A percentile compares a stretch with the other conserved stretches of the same genome.
Evolutionary conservation across 1,140 invertebrate genomes (phyloP).

Genomic region (Ostrea denselamellosa): DNA sequence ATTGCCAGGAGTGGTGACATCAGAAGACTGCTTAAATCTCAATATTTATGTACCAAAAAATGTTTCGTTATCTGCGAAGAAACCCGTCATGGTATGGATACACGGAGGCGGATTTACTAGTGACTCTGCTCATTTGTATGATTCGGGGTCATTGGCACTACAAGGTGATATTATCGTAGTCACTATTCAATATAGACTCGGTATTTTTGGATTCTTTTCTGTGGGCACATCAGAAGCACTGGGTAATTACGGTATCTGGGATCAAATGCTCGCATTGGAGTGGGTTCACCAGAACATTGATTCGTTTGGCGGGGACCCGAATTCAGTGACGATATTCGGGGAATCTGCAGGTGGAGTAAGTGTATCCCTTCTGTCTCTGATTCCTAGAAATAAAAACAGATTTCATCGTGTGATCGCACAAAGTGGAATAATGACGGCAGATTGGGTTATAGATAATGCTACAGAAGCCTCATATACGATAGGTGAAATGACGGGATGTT

Average conservation of each 20-base stretch:
- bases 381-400: constrained; percentile 49
- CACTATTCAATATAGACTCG: constrained; percentile 49
- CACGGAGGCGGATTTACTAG: constrained; percentile 53
- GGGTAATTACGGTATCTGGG: constrained; percentile 96
- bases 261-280: constrained; percentile 83
- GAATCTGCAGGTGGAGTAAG: constrained; percentile 89
- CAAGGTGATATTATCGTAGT: constrained; percentile 49
- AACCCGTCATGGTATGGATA: constrained; percentile 54
- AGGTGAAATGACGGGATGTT: neutral
- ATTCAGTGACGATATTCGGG: constrained; percentile 93
- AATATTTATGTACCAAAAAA: constrained; percentile 38
- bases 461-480: neutral
- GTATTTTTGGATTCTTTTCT: constrained; percentile 88
- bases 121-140: constrained; percentile 37
- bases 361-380: constrained; percentile 67
- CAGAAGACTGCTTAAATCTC: constrained; percentile 4
- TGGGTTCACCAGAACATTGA: constrained; percentile 75
- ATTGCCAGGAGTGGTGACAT: neutral
- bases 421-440: constrained; percentile 52
- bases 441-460: neutral
- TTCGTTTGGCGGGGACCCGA: constrained; percentile 92
- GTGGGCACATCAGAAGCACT: constrained; percentile 94
- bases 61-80: neutral
- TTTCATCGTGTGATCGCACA: constrained; percentile 73
- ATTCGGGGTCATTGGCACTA: neutral